Percentiles rank a stretch among this genome's conserved stretches.
phyloP scores from a whole-genome alignment of 2,888 invertebrate species.

The Caenorhabditis zanzibari region DNA sequence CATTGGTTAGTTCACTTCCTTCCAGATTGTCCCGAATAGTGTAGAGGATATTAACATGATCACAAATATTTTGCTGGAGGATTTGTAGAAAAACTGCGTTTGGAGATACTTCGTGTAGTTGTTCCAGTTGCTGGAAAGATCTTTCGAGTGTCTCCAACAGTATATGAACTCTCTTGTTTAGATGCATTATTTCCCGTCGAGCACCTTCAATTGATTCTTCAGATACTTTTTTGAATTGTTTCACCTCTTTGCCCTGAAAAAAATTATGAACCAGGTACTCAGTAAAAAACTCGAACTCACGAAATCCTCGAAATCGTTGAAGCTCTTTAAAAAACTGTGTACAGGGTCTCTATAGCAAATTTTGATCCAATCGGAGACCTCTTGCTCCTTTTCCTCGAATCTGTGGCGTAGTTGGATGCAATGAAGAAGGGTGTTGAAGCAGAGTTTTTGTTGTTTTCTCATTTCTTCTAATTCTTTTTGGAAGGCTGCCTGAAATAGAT shows the following conservation, averaged over 20 bases:
- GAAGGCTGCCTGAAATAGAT: conserved; percentile 4
- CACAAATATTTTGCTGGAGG: not conserved
- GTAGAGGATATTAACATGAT: not conserved
- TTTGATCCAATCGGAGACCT: conserved; percentile 16
- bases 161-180: not conserved
- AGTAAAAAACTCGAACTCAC: not conserved
- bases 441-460: not conserved
- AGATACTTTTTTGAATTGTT: not conserved
- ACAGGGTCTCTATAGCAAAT: conserved; percentile 8
- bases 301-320: not conserved
- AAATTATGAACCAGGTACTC: too few species aligned
- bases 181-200: not conserved
- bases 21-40: not conserved
- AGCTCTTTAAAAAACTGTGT: not conserved
- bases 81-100: conserved; percentile 12
- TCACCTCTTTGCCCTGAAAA: not conserved
- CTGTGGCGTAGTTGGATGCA: conserved; percentile 3
- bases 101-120: not conserved
- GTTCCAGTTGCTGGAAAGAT: not conserved
- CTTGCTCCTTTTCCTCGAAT: conserved; percentile 19
- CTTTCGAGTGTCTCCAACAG: not conserved
- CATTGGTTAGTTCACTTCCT: not conserved
- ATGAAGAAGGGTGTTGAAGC: not conserved
- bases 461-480: conserved; percentile 5
- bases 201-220: not conserved